phyloP scores from a whole-genome alignment of 1,140 invertebrate species.

The Zaprionus africanus region DNA sequence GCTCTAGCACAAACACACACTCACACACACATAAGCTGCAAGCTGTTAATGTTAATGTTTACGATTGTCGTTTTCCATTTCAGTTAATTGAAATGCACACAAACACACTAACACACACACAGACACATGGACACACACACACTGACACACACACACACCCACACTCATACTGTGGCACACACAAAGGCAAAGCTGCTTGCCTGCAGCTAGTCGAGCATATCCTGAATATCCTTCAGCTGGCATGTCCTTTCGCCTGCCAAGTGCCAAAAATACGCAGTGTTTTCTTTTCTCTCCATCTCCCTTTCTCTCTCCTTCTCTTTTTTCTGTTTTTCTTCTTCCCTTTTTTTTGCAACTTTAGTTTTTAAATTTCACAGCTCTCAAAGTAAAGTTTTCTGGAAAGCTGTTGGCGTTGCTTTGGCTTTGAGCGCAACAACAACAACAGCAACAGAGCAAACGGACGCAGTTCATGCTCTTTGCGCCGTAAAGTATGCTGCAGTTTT shows the following conservation, averaged over 20 bases:
- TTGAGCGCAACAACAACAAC: slow-evolving; percentile 15
- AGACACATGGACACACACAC: neutral
- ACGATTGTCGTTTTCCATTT: slow-evolving; percentile 79
- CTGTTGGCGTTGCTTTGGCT: slow-evolving; percentile 34
- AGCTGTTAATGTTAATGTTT: slow-evolving; percentile 74
- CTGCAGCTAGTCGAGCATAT: slow-evolving; percentile 12
- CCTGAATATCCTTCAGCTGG: slow-evolving; percentile 6
- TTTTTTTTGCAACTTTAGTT: slow-evolving; percentile 20
- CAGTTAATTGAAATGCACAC: slow-evolving; percentile 72
- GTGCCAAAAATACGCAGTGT: slow-evolving; percentile 30
- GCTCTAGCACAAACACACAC: neutral
- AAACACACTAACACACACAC: slow-evolving; percentile 29
- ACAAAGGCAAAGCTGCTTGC: neutral
- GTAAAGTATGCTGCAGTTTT: slow-evolving; percentile 42
- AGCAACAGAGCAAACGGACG: slow-evolving; percentile 3
- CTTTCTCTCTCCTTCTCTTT: neutral
- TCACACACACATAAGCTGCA: slow-evolving; percentile 29
- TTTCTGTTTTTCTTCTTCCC: neutral
- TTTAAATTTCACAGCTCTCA: slow-evolving; percentile 51
- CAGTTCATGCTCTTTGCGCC: slow-evolving; percentile 57
- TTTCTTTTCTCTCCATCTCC: slow-evolving; percentile 3
- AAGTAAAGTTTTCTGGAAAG: slow-evolving; percentile 37
- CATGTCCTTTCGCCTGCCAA: slow-evolving; percentile 35
- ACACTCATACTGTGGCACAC: slow-evolving; percentile 14
- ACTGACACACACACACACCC: slow-evolving; percentile 32